Conservation (phyloP, 1,140 invertebrate genomes). For the Laupala kohalensis region DNA sequence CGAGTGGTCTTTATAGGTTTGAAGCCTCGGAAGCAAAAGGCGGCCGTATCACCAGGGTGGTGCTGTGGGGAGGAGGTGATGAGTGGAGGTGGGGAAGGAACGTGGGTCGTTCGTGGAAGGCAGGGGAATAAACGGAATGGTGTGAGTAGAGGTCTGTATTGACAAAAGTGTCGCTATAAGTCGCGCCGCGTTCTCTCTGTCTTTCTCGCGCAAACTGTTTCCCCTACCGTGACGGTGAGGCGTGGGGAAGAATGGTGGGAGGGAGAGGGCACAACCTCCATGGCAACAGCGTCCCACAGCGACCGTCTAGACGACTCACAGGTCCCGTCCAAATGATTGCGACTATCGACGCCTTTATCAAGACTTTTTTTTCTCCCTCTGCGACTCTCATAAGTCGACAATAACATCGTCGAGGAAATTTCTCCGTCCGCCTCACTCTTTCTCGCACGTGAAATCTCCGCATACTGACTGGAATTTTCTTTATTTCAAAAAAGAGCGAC, state of each 20-base stretch:
- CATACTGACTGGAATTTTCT: not conserved
- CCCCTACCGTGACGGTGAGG: no score
- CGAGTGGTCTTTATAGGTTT: constrained; percentile 15
- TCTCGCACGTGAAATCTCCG: not conserved
- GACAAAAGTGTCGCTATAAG: constrained; percentile 11
- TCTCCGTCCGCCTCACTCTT: not conserved
- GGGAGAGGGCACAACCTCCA: no score
- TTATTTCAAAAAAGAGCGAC: not conserved
- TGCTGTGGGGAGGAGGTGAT: not conserved
- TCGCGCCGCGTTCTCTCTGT: not conserved
- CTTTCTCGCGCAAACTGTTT: no score
- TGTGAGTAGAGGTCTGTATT: constrained; percentile 10
- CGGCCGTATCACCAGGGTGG: not conserved
- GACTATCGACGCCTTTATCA: not conserved
- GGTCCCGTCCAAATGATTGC: not conserved
- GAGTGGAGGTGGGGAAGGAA: not conserved
- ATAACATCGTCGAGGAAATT: not conserved
- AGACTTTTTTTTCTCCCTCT: not conserved
- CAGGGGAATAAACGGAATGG: no score
- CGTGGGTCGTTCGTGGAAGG: no score
- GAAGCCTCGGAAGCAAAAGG: not conserved
- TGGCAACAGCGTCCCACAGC: not conserved
- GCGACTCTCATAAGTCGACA: not conserved
- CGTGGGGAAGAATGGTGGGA: no score
- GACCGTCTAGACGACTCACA: not conserved